Evolutionary conservation across 1,140 invertebrate genomes (phyloP), one percentile per base, ranked within the genome.

Genomic region (Littorina saxatilis): DNA sequence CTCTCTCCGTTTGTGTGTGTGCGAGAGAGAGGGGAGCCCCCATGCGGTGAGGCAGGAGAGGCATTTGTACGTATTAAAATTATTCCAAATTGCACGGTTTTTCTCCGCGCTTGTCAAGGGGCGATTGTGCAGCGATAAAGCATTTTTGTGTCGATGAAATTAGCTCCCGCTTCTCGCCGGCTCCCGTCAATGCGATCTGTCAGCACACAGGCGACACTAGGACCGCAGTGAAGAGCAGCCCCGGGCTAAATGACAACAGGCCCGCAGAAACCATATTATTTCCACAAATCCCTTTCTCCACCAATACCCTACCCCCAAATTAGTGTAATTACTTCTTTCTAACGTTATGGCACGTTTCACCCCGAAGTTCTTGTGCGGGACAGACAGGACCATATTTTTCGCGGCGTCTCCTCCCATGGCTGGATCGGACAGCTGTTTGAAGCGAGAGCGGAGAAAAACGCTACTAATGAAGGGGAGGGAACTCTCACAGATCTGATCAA

Each of bases 231-330:
- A 50, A 58, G 77, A 76, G 58, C 61, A 79, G 66, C 81, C 52
- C 7, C 63, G 70, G 58, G 80, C 70, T 17, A 72, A 58, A 66
- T 76, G 82, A 83, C 82, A 83, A 83, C 70, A 74, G 80, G 47
- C 20, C 55, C 77, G 47, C 47, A 61, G 72, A 82, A 85, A 85
- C 81, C 79, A 81, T 81, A 83, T 82, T 81, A 83, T 85, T 83
- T 80, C 61, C 78, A 50, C 52, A 61, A 82, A 81, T 68, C 63
- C 58, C 68, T 55, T 66, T 32, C 39, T 52, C 39, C 32, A 50
- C 52, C 79, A 78, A 78, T 83, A 37, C 73, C 11, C 76, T 68
- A 40, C 79, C 40, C 23, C 43, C 23, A 83, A 81, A 81, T 81
- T 78, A 81, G 52, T 77, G 82, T 83, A 80, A 78, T 78, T 78